A percentile compares a stretch with the other conserved stretches of the same genome.
Conservation (phyloP, 2,113 vertebrate genomes). For the Perca schrenkii region DNA sequence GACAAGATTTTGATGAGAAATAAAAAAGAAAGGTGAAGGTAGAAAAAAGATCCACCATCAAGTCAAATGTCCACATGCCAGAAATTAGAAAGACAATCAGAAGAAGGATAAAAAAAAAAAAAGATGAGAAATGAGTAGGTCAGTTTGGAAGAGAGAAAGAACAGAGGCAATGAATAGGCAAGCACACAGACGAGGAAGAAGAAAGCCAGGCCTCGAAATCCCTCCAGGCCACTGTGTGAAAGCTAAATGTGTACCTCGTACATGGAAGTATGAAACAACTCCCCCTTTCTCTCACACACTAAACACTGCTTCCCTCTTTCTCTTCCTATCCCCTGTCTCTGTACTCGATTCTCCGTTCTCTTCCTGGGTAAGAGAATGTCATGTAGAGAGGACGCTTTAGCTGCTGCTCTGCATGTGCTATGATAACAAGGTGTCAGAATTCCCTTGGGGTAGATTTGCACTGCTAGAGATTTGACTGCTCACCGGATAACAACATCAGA, state of each 20-base stretch:
- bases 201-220: slow-evolving; percentile 47
- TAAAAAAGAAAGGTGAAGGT: neutral
- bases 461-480: slow-evolving; percentile 59
- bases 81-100: neutral
- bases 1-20: slow-evolving; percentile 1
- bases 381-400: slow-evolving; percentile 48
- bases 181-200: slow-evolving; percentile 31
- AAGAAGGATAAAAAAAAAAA: neutral
- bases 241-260: slow-evolving; percentile 54
- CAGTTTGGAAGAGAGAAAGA: slow-evolving; percentile 24
- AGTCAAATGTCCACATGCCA: slow-evolving; percentile 4
- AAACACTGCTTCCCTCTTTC: slow-evolving; percentile 19
- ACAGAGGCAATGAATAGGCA: slow-evolving; percentile 29
- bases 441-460: slow-evolving; percentile 66
- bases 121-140: slow-evolving; percentile 19
- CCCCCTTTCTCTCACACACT: neutral
- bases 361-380: slow-evolving; percentile 40
- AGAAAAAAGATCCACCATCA: neutral
- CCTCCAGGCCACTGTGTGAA: slow-evolving; percentile 51
- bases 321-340: slow-evolving; percentile 13
- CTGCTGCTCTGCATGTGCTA: slow-evolving; percentile 57
- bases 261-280: slow-evolving; percentile 39
- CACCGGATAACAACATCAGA: slow-evolving; percentile 58
- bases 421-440: slow-evolving; percentile 71
- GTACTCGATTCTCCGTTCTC: slow-evolving; percentile 35